Base-by-base conservation (phyloP, 23 tunicate species). In the Trididemnum miniatum region DNA sequence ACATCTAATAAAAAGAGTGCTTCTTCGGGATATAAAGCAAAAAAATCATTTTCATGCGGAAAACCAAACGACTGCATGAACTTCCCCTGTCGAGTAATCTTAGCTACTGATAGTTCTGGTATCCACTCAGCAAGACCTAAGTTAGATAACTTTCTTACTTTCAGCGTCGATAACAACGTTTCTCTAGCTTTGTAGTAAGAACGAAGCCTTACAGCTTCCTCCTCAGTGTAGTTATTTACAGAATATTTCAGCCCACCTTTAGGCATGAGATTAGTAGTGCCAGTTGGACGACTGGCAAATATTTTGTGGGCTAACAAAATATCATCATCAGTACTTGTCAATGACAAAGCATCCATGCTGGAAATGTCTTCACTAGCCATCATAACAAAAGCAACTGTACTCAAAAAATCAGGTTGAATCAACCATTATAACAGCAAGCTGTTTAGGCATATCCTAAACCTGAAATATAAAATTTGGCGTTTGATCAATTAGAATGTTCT, bases 91-190 rank as follows among this genome's bases (percentile, higher is more conserved):
- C 78, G 73, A 20, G 60, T 77, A 22, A 92, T 79, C 83, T 87
- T 83, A 2, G 97, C 97, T 28, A 92, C 86, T 38, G 64, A 75
- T 1, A 20, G 40, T 52, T 87, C 82, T 9, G 86, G 85, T 27
- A 87, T 24, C 97, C 97, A 92, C 34, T 92, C 91, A 20, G 91
- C 97, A 0, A 37, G 25, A 4, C 97, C 97, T 0, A 92, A 82
- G 39, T 87, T 87, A 12, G 77, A 65, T 1, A 87, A 69, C 72
- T 92, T 92, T 62, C 92, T 71, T 0, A 87, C 91, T 79, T 92
- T 92, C 77, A 71, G 54, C 1, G 89, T 83, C 26, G 75, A 62
- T 24, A 82, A 32, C 31, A 64, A 77, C 26, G 59, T 60, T 9
- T 59, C 33, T 57, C 71, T 33, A 1, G 89, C 60, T 2, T 79